Evolutionary conservation across 1,140 invertebrate species (phyloP).

Genomic region (Caerostris extrusa): DNA sequence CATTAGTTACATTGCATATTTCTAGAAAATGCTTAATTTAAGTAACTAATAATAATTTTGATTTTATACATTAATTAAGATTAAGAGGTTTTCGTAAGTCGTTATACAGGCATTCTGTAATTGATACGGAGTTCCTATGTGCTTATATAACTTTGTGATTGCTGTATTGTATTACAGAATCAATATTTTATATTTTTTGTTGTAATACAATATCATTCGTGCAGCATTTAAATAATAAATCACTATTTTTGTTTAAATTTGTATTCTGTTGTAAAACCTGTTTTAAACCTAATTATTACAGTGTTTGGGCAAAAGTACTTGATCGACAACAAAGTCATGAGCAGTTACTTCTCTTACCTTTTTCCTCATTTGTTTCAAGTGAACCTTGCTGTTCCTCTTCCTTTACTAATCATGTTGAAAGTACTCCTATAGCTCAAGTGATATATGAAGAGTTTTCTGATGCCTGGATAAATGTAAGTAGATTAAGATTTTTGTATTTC

Average conservation of each 20-base stretch:
- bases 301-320: constrained; percentile 94
- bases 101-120: no score
- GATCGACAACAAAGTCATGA: constrained; percentile 92
- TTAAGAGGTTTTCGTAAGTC: no score
- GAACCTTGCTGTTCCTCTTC: constrained; percentile 12
- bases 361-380: constrained; percentile 78
- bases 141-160: no score
- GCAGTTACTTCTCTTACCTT: constrained; percentile 84
- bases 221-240: no score
- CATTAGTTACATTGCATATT: no score
- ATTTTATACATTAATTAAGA: no score
- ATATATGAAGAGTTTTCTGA: constrained; percentile 86
- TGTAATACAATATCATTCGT: no score
- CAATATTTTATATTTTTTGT: no score
- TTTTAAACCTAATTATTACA: constrained; percentile 82
- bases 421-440: constrained; percentile 83
- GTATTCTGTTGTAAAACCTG: background rate
- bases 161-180: no score
- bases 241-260: background rate
- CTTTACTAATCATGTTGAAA: constrained; percentile 74
- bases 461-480: constrained; percentile 91
- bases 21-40: no score
- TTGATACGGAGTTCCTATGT: no score
- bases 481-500: background rate
- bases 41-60: no score